Base-by-base conservation (phyloP, 2,888 invertebrate species). In the Drosophila sordidula region DNA sequence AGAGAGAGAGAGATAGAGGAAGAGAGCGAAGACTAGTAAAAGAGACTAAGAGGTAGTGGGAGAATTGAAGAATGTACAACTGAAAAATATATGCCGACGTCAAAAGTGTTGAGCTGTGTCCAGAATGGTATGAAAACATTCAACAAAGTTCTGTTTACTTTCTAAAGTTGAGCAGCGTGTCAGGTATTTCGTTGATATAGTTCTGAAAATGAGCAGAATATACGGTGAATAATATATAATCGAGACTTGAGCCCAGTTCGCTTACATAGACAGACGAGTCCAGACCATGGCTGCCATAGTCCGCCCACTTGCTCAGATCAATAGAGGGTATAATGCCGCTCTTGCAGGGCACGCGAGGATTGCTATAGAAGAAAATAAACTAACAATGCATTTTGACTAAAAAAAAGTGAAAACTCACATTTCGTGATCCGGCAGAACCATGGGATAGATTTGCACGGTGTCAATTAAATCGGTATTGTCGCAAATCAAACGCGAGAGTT, bases 401-500 rank as follows among this genome's bases (percentile, higher is more conserved):
- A 11, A 0, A 12, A 12, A 5, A 2, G n/a, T 6, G 12, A 25
- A 1, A 39, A 94, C 96, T 95, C 94, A 98, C 98, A 97, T 94
- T 94, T 97, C 97, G 90, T 97, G 97, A 93, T 98, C 97, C 3
- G 98, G 97, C 86, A 97, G 93, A 32, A 98, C 97, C 97, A 98
- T 97, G 0, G 97, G 97, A 92, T 97, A 98, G 12, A 97, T 94
- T 91, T 98, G 98, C 73, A 97, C 95, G 9, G 97, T 97, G 90
- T 98, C 97, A 77, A 98, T 97, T 75, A 97, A 94, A 91, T 98
- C 98, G 0, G 97, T 97, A 90, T 98, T 98, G 91, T 98, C 98
- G 90, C 98, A 98, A 80, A 98, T 96, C 52, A 98, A 93, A 70
- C 97, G 94, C 0, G 97, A 95, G 6, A 98, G 93, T 82, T 96